A percentile compares a stretch with the other conserved stretches of the same genome.
Evolutionary conservation across 2,888 invertebrate species (phyloP).

Genomic region (Calliphora vomitoria): DNA sequence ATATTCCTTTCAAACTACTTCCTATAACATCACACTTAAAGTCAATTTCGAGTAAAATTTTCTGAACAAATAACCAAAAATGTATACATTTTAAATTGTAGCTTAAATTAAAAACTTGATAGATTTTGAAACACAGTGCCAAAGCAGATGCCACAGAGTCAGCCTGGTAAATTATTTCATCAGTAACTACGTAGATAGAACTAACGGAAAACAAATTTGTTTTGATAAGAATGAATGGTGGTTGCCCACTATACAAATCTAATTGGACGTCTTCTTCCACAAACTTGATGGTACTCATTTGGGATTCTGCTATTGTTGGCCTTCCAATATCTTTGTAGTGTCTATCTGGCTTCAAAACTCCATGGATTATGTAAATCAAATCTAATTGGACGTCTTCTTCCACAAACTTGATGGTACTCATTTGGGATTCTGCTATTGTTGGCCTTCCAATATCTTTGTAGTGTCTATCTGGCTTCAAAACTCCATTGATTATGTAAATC

Average conservation of each 20-base stretch:
- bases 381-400: constrained; percentile 17
- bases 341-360: constrained; percentile 28
- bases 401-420: neutral
- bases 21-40: neutral
- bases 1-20: neutral
- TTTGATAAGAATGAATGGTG: constrained; percentile 28
- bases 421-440: constrained; percentile 34
- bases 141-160: constrained; percentile 34
- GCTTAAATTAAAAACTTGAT: constrained; percentile 20
- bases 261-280: constrained; percentile 14
- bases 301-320: constrained; percentile 30
- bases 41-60: neutral
- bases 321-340: neutral
- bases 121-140: constrained; percentile 36
- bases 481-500: constrained; percentile 1
- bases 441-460: neutral
- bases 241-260: constrained; percentile 27
- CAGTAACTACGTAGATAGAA: neutral
- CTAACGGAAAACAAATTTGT: constrained; percentile 1
- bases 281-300: constrained; percentile 11
- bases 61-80: neutral
- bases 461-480: constrained; percentile 22
- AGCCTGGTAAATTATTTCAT: constrained; percentile 34
- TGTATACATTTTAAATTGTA: too few species aligned
- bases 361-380: constrained; percentile 10